Evolutionary conservation across 2,113 vertebrate genomes (phyloP).

Genomic region (Saccopteryx leptura): DNA sequence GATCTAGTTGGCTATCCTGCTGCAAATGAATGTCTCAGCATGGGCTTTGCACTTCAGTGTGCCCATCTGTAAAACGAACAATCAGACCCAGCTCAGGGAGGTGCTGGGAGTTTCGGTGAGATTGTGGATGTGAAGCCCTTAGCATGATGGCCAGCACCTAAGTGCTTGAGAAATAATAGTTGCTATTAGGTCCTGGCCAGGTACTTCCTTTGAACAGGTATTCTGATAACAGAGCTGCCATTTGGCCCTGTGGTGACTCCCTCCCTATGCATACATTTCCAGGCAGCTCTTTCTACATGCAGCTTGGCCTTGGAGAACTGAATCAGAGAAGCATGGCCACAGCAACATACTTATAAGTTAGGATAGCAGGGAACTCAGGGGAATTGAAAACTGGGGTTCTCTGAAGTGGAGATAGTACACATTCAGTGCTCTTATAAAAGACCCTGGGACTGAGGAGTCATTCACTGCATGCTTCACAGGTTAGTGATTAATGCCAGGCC

Average conservation of each 20-base stretch:
- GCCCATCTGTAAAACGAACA: background rate
- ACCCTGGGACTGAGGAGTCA: background rate
- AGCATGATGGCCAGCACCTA: too few species aligned
- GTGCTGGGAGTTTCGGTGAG: background rate
- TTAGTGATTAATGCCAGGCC: background rate
- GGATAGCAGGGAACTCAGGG: background rate
- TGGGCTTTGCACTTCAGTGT: background rate
- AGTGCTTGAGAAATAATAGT: background rate
- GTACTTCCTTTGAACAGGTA: background rate
- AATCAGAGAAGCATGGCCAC: background rate
- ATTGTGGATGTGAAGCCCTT: background rate
- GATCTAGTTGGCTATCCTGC: background rate
- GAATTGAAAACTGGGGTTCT: background rate
- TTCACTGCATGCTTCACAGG: too few species aligned
- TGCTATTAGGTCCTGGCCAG: background rate
- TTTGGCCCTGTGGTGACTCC: background rate
- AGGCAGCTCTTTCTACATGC: background rate
- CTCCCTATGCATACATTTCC: background rate
- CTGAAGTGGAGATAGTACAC: background rate
- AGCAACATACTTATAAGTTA: background rate
- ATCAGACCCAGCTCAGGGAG: background rate
- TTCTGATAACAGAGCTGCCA: background rate
- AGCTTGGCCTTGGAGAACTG: background rate
- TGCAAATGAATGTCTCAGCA: background rate
- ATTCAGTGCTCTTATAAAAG: background rate